phyloP scores from a whole-genome alignment of 2,888 invertebrate genomes.

The Melanotus villosus region DNA sequence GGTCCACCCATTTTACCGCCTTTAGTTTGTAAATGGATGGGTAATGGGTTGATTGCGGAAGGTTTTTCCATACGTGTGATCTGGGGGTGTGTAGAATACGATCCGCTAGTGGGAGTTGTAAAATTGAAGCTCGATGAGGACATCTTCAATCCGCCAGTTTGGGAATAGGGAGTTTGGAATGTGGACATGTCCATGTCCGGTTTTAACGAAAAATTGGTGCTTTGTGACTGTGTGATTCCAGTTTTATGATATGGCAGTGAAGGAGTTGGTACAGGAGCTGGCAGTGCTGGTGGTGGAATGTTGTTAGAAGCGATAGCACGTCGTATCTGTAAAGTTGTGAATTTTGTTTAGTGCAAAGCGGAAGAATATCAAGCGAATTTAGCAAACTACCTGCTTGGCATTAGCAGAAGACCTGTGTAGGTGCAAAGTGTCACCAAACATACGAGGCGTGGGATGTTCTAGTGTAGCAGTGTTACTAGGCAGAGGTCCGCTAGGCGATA shows the following conservation, averaged over 20 bases:
- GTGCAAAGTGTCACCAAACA: conserved; percentile 80
- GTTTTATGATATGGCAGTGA: conserved; percentile 68
- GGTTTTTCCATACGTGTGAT: conserved; percentile 62
- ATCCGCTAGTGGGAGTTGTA: conserved; percentile 62
- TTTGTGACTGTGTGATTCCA: conserved; percentile 74
- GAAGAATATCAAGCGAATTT: neutral
- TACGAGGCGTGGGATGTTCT: conserved; percentile 75
- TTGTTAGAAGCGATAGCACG: conserved; percentile 72
- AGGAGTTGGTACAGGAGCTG: conserved; percentile 79
- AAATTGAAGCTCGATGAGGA: conserved; percentile 73
- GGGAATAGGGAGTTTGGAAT: conserved; percentile 63
- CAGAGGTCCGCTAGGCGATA: conserved; percentile 66
- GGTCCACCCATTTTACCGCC: conserved; percentile 65
- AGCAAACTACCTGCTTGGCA: conserved; percentile 68
- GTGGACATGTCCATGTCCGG: conserved; percentile 58
- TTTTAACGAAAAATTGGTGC: conserved; percentile 70
- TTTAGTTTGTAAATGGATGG: conserved; percentile 60
- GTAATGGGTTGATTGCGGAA: conserved; percentile 65
- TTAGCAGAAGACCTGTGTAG: conserved; percentile 70
- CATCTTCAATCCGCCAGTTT: conserved; percentile 72
- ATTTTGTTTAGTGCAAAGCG: neutral
- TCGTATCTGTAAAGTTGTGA: conserved; percentile 67
- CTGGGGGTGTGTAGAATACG: conserved; percentile 67
- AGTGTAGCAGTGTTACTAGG: conserved; percentile 67
- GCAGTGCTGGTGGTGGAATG: conserved; percentile 81